These are phyloP conservation scores for Lepidochrysops patricia DNA, from an alignment of 2,888 invertebrate genomes.

Conservation along the genomic window DNA sequence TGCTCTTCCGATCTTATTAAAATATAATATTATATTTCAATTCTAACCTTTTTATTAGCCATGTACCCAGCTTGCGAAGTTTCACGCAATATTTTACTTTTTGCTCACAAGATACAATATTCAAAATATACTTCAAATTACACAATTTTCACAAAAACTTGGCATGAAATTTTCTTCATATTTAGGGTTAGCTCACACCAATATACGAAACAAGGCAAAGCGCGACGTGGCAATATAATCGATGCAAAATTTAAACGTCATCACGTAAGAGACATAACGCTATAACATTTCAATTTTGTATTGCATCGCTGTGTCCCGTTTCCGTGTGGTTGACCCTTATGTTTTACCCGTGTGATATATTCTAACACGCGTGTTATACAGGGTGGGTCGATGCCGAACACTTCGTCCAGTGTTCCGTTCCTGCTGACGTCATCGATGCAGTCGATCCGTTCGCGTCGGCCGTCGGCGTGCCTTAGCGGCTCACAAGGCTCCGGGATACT, in stretches of 20 bases:
- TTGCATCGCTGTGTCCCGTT: too few relatives aligned
- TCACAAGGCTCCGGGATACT: conserved; percentile 84
- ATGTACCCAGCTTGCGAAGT: background rate
- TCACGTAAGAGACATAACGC: too few relatives aligned
- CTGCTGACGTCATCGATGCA: conserved; percentile 79
- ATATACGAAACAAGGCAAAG: too few relatives aligned
- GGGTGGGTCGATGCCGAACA: conserved; percentile 93
- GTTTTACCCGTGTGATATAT: too few relatives aligned
- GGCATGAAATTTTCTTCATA: background rate
- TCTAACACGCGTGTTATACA: conserved; percentile 40
- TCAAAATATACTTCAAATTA: background rate
- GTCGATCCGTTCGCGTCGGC: conserved; percentile 82
- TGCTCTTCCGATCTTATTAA: too few relatives aligned
- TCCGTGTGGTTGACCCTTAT: too few relatives aligned
- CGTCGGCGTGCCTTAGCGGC: conserved; percentile 77
- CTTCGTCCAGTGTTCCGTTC: conserved; percentile 91
- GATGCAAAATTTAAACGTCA: too few relatives aligned
- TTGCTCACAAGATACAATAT: background rate
- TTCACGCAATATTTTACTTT: background rate
- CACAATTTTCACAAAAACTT: background rate
- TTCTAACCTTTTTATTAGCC: background rate
- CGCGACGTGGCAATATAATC: too few relatives aligned
- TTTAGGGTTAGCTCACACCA: background rate
- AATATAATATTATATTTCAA: background rate
- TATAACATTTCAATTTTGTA: too few relatives aligned